phyloP scores from a whole-genome alignment of 2,888 invertebrate species.

The Sarcophaga variegata region DNA sequence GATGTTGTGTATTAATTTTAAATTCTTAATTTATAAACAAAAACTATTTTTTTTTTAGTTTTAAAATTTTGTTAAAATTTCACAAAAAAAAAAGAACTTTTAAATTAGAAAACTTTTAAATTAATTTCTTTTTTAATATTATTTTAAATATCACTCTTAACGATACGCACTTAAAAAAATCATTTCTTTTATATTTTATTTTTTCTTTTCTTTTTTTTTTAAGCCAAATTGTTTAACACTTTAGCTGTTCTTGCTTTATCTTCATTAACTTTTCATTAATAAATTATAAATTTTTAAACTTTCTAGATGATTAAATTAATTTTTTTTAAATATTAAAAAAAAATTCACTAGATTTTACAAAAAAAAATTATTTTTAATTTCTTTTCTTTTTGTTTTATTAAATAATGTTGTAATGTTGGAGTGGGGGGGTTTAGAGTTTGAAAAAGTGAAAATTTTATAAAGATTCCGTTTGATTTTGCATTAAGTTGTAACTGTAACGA shows the following conservation, averaged over 20 bases:
- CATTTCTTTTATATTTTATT: not conserved
- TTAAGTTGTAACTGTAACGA: slow-evolving; percentile 65
- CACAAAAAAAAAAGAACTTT: slow-evolving; percentile 24
- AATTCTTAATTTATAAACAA: slow-evolving; percentile 15
- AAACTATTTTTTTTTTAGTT: slow-evolving; percentile 21
- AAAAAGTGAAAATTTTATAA: slow-evolving; percentile 52
- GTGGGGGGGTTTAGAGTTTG: not conserved
- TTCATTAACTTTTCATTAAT: too few species aligned
- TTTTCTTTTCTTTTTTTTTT: not conserved
- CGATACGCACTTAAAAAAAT: slow-evolving; percentile 49
- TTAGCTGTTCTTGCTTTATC: slow-evolving; percentile 45
- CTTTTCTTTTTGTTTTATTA: not conserved
- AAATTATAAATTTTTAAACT: slow-evolving; percentile 19
- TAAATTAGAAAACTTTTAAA: not conserved
- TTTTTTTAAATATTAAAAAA: slow-evolving; percentile 47
- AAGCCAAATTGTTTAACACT: slow-evolving; percentile 57
- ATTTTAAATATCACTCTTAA: slow-evolving; percentile 38
- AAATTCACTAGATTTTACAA: slow-evolving; percentile 58
- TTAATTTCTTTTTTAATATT: slow-evolving; percentile 2
- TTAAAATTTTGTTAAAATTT: slow-evolving; percentile 22
- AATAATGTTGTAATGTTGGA: slow-evolving; percentile 2
- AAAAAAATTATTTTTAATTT: too few species aligned
- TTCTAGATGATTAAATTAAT: slow-evolving; percentile 48
- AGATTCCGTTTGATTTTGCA: slow-evolving; percentile 53
- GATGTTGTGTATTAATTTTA: slow-evolving; percentile 4